phyloP scores from a whole-genome alignment of 2,888 invertebrate species.

The Scelioninae gen. 1 region DNA sequence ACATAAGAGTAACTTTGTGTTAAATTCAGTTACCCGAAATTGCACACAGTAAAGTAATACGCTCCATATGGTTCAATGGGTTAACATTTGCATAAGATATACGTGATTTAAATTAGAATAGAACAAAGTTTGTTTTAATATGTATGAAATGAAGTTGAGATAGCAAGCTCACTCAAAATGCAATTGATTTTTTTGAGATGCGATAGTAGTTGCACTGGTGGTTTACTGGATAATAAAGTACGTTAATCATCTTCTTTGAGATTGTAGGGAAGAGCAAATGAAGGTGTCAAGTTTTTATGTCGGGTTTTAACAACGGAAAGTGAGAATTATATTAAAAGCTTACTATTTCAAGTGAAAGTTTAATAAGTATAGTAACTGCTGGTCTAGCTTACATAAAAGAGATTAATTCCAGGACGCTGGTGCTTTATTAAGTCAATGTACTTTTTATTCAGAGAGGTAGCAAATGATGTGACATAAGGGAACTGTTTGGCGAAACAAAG shows the following conservation, averaged over 20 bases:
- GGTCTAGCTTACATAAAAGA: not conserved
- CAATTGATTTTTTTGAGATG: not conserved
- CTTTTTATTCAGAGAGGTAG: conserved; percentile 27
- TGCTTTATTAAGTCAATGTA: conserved; percentile 14
- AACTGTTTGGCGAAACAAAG: conserved; percentile 14
- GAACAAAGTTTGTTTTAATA: conserved; percentile 30
- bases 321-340: conserved; percentile 7
- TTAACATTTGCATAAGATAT: conserved; percentile 36
- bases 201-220: not conserved
- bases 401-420: not conserved
- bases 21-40: conserved; percentile 37
- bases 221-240: not conserved
- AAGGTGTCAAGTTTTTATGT: not conserved
- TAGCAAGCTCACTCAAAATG: not conserved
- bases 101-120: conserved; percentile 38
- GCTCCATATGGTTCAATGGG: conserved; percentile 19
- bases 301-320: not conserved
- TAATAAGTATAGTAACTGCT: not conserved
- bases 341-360: not conserved
- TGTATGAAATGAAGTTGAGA: conserved; percentile 14
- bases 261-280: not conserved
- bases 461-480: conserved; percentile 1
- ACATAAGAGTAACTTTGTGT: conserved; percentile 38
- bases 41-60: conserved; percentile 19
- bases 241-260: not conserved